Evolutionary conservation across 2,888 invertebrate species (phyloP), one percentile per base, ranked within the genome.

Genomic region (Ditula angustiorana): DNA sequence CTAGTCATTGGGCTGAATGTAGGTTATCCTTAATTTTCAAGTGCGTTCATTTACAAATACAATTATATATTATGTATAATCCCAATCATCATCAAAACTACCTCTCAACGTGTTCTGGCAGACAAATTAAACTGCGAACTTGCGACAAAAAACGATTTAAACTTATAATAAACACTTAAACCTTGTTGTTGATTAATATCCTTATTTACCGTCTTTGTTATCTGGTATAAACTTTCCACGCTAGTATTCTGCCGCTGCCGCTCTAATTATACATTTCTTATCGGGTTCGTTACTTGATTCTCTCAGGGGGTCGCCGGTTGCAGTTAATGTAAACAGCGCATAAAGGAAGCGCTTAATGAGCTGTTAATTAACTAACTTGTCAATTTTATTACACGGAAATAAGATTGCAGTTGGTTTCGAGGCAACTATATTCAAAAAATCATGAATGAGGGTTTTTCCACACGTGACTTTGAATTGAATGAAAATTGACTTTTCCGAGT

Each of bases 171-270:
- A 50, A 62, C 57, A 37, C 53, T 59, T 13, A 26, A 21, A 58
- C n/a, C 49, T 24, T 35, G 33, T 41, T 26, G 50, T 44, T 76
- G 76, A 79, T 77, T 73, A 67, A 80, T 76, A 73, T 74, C 76
- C 74, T 77, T 78, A 81, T 74, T 79, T 74, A 71, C 70, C 21
- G 61, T 68, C 70, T 24, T 62, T 69, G 66, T 77, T 80, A 76
- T 74, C 75, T 67, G 49, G 50, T n/a, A 73, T 74, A 81, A 82
- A 82, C 78, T 82, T 82, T 82, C 82, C 82, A 76, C 75, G 55
- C 46, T 52, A 35, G 68, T 62, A 58, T 67, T 70, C 64, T 67
- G 69, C 61, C 67, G 59, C 44, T 61, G 30, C 19, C 7, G 47
- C 37, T 37, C 70, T 67, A 69, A 64, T 57, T 69, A 70, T 66